A percentile compares a stretch with the other conserved stretches of the same genome.
Conservation (phyloP, 1,140 invertebrate species). For the Cotesia typhae region DNA sequence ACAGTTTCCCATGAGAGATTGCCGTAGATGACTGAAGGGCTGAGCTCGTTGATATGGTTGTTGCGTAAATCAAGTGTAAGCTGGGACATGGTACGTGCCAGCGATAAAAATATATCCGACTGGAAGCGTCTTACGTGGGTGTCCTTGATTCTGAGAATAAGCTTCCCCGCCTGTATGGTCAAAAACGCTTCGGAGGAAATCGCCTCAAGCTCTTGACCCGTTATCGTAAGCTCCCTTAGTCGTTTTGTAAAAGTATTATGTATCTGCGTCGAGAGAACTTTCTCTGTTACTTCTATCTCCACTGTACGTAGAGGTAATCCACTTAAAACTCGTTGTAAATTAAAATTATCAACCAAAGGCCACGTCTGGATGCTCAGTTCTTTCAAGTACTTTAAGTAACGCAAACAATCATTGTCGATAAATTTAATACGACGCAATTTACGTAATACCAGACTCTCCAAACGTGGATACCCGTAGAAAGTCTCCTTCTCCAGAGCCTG, state of each 20-base stretch:
- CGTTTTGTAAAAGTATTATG: constrained; percentile 78
- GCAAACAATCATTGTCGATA: constrained; percentile 74
- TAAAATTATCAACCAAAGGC: constrained; percentile 72
- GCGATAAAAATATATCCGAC: constrained; percentile 77
- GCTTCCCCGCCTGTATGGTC: constrained; percentile 71
- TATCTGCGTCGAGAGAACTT: constrained; percentile 75
- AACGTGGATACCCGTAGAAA: constrained; percentile 60
- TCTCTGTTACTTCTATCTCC: constrained; percentile 77
- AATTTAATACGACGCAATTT: constrained; percentile 59
- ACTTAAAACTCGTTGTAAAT: constrained; percentile 70
- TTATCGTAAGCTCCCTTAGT: constrained; percentile 81
- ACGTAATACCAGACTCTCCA: constrained; percentile 63
- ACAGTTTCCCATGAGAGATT: constrained; percentile 86
- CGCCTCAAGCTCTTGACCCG: constrained; percentile 73
- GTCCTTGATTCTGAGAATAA: constrained; percentile 78
- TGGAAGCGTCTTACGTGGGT: constrained; percentile 81
- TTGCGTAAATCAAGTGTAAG: constrained; percentile 83
- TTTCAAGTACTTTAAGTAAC: constrained; percentile 70
- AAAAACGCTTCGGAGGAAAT: constrained; percentile 78
- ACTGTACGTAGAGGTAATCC: constrained; percentile 71
- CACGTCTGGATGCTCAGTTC: constrained; percentile 73
- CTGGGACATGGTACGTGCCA: constrained; percentile 77
- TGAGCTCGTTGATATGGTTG: constrained; percentile 81
- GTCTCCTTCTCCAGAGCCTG: constrained; percentile 69
- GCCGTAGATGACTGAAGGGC: constrained; percentile 84